phyloP scores from a whole-genome alignment of 2,888 invertebrate genomes.

The Tetragonisca angustula region DNA sequence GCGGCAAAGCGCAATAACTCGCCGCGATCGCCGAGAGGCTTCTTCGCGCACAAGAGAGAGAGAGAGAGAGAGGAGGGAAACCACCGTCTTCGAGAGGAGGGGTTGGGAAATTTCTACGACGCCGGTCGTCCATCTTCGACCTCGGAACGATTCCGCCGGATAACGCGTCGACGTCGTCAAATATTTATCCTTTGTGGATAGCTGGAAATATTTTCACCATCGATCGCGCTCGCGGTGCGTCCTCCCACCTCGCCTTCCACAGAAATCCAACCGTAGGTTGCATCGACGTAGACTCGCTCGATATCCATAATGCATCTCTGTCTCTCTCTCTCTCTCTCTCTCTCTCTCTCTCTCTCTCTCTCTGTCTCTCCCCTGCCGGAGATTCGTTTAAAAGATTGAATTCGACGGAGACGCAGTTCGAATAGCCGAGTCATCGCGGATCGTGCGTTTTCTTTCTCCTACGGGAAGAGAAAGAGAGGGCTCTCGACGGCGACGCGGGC shows the following conservation, averaged over 20 bases:
- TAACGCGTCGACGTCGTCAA: constrained; percentile 25
- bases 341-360: no score
- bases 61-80: no score
- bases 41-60: neutral
- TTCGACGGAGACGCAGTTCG: constrained; percentile 18
- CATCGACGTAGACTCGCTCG: neutral
- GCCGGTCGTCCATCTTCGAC: constrained; percentile 16
- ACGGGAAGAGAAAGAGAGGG: neutral
- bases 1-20: neutral
- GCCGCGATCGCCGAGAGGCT: neutral
- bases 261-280: neutral
- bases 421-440: neutral
- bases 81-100: neutral
- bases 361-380: constrained; percentile 4
- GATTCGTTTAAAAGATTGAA: constrained; percentile 56
- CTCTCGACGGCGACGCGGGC: neutral
- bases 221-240: neutral
- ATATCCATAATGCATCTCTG: constrained; percentile 42
- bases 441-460: neutral
- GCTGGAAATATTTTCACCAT: constrained; percentile 1
- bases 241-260: constrained; percentile 2
- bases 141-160: neutral
- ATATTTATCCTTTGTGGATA: constrained; percentile 14
- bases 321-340: no score
- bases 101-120: neutral